Evolutionary conservation across 1,140 invertebrate species (phyloP).

Genomic region (Asobara japonica): DNA sequence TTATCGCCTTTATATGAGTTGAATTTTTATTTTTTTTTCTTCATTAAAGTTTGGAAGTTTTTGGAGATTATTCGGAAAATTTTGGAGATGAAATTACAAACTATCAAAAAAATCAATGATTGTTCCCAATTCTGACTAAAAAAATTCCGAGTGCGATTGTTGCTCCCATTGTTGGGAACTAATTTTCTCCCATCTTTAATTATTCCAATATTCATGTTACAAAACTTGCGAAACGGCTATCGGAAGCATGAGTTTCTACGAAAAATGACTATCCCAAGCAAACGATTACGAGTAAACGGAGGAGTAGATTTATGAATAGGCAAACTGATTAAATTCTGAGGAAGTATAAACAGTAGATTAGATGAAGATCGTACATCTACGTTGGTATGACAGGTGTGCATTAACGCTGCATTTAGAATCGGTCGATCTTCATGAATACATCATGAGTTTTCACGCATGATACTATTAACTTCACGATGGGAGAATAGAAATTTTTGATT

Average conservation of each 20-base stretch:
- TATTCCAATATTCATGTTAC: background rate
- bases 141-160: no score
- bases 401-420: constrained; percentile 1
- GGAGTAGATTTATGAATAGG: background rate
- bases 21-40: no score
- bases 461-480: no score
- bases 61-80: no score
- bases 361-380: constrained; percentile 9
- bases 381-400: background rate
- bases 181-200: no score
- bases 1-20: no score
- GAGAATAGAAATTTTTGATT: no score
- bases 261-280: background rate
- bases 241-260: background rate
- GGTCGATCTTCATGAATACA: background rate
- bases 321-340: background rate
- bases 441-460: background rate
- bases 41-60: no score
- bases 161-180: no score
- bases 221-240: background rate
- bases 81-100: no score
- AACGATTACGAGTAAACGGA: background rate
- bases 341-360: background rate
- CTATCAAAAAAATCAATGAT: no score
- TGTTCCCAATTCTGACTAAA: no score